Evolutionary conservation across 2,797 vertebrate species (phyloP).

Genomic region (Siniperca undulata): DNA sequence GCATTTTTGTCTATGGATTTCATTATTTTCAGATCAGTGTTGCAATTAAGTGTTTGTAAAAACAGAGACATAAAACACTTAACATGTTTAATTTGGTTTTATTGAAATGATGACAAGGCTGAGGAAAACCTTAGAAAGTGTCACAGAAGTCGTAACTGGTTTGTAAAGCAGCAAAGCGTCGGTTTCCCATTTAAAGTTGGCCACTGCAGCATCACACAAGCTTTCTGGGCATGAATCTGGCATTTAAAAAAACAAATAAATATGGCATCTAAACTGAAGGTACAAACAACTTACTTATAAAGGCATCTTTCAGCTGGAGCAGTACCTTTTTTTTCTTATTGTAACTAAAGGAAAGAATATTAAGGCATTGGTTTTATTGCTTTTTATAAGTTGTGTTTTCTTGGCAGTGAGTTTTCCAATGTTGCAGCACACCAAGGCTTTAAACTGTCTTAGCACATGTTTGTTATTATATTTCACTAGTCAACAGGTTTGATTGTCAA

Average conservation of each 20-base stretch:
- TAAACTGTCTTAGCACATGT: constrained; percentile 6
- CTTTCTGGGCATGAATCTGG: constrained; percentile 25
- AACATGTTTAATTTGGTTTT: constrained; percentile 54
- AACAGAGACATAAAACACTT: constrained; percentile 1
- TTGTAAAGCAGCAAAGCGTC: constrained; percentile 60
- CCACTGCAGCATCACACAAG: constrained; percentile 39
- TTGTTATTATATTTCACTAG: constrained; percentile 35
- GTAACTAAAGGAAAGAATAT: constrained; percentile 47
- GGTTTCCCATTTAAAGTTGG: constrained; percentile 33
- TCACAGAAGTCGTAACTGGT: constrained; percentile 25
- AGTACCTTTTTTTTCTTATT: constrained; percentile 43
- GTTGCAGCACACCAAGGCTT: constrained; percentile 16
- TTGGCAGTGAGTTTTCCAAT: constrained; percentile 56
- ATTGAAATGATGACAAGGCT: constrained; percentile 58
- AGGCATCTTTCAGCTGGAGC: constrained; percentile 9
- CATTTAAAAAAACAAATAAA: constrained; percentile 59
- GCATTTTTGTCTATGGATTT: not conserved
- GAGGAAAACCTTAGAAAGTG: constrained; percentile 37
- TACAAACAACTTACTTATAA: constrained; percentile 39
- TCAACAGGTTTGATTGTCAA: constrained; percentile 32
- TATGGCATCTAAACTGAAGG: constrained; percentile 33
- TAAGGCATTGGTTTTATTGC: constrained; percentile 71
- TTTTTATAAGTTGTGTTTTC: constrained; percentile 32
- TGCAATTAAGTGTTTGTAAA: not conserved
- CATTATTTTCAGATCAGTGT: not conserved